Conservation (phyloP, 2,113 vertebrate genomes). For the Tichodroma muraria region DNA sequence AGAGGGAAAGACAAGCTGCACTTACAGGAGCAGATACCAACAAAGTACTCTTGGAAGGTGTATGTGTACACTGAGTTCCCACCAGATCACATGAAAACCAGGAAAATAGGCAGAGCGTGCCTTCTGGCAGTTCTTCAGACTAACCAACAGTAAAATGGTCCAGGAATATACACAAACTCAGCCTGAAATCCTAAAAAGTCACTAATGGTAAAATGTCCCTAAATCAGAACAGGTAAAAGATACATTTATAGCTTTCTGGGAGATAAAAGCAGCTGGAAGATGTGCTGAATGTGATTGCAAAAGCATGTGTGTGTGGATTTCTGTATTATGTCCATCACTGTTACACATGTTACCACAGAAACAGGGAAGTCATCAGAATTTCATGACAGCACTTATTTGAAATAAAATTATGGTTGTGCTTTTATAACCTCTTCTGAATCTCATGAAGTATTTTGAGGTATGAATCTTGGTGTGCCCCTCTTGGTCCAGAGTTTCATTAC, state of each 20-base stretch:
- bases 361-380: background rate
- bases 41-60: background rate
- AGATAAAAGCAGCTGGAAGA: background rate
- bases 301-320: fast-evolving
- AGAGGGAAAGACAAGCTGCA: background rate
- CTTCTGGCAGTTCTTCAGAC: background rate
- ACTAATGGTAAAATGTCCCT: background rate
- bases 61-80: background rate
- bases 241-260: background rate
- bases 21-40: background rate
- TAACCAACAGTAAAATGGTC: background rate
- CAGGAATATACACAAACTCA: background rate
- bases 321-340: background rate
- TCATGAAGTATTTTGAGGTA: background rate
- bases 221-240: background rate
- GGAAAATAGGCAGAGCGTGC: background rate
- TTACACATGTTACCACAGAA: background rate
- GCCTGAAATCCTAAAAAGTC: background rate
- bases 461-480: background rate
- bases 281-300: background rate
- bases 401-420: background rate
- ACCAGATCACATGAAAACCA: background rate
- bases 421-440: background rate
- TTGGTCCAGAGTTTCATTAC: background rate
- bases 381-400: background rate